Evolutionary conservation across 2,797 vertebrate genomes (phyloP).

Genomic region (Denticeps clupeoides): DNA sequence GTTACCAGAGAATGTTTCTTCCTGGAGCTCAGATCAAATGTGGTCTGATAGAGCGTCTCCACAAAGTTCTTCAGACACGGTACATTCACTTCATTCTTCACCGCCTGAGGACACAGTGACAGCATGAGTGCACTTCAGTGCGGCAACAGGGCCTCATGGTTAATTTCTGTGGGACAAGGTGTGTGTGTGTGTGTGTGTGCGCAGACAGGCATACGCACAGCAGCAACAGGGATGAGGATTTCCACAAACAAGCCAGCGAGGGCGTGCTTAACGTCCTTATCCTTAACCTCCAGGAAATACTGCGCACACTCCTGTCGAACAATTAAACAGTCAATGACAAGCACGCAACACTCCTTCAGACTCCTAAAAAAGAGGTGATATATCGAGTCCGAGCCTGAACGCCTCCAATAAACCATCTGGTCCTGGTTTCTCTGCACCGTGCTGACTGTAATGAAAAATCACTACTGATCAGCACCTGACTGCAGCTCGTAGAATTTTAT

Average conservation of each 20-base stretch:
- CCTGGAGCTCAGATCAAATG: conserved; percentile 95
- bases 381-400: too few relatives aligned
- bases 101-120: conserved; percentile 62
- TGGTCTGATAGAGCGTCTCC: conserved; percentile 99
- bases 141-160: too few relatives aligned
- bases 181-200: not conserved
- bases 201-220: conserved; percentile 70
- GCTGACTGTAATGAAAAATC: too few relatives aligned
- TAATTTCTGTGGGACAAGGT: not conserved
- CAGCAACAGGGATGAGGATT: conserved; percentile 98
- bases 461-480: too few relatives aligned
- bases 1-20: conserved; percentile 98
- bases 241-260: conserved; percentile 97
- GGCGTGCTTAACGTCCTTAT: conserved; percentile 97
- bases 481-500: too few relatives aligned
- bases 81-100: conserved; percentile 99
- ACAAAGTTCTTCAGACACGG: conserved; percentile 98
- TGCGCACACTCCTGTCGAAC: conserved; percentile 87
- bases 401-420: too few relatives aligned
- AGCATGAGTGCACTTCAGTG: not conserved
- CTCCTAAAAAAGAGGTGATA: conserved; percentile 8
- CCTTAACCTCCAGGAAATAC: conserved; percentile 98
- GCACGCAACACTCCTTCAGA: not conserved
- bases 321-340: conserved; percentile 1
- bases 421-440: too few relatives aligned